A percentile compares a stretch with the other conserved stretches of the same genome.
Conservation (phyloP, 37 sponge, comb jelly and placozoan species). For the Hormiphora californensis region DNA sequence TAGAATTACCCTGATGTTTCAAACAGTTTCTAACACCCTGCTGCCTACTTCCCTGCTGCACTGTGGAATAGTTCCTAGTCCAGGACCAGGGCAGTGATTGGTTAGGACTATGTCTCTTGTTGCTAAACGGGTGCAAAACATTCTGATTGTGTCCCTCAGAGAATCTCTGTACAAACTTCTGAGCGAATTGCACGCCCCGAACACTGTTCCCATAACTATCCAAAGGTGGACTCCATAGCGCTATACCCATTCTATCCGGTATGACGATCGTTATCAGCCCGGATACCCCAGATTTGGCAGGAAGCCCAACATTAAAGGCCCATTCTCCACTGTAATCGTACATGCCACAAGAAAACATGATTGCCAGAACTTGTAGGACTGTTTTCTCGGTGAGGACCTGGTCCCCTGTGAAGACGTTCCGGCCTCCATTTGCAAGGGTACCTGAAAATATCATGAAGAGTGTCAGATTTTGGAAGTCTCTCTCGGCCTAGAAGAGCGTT, state of each 20-base stretch:
- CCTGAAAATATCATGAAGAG: too few relatives aligned
- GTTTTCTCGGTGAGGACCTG: slow-evolving; percentile 42
- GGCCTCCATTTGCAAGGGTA: neutral
- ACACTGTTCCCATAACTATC: slow-evolving; percentile 73
- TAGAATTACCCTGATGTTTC: too few relatives aligned
- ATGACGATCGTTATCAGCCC: slow-evolving; percentile 76
- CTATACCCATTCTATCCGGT: slow-evolving; percentile 76
- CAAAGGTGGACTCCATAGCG: slow-evolving; percentile 70
- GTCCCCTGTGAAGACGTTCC: neutral
- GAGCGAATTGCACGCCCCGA: slow-evolving; percentile 67
- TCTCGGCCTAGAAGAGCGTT: too few relatives aligned
- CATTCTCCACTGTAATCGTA: slow-evolving; percentile 80
- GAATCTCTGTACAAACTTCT: neutral
- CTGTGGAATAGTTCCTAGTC: too few relatives aligned
- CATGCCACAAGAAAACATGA: slow-evolving; percentile 87
- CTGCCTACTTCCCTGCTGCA: too few relatives aligned
- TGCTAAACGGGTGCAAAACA: neutral
- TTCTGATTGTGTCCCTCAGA: neutral
- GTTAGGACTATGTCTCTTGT: too few relatives aligned
- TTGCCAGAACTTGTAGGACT: slow-evolving; percentile 64
- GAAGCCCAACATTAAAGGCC: slow-evolving; percentile 65
- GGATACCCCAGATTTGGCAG: slow-evolving; percentile 68
- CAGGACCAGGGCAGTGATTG: too few relatives aligned
- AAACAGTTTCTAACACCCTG: too few relatives aligned
- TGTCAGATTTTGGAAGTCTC: too few relatives aligned